Conservation (phyloP, 2,888 invertebrate species). For the Drosophila multiciliata region DNA sequence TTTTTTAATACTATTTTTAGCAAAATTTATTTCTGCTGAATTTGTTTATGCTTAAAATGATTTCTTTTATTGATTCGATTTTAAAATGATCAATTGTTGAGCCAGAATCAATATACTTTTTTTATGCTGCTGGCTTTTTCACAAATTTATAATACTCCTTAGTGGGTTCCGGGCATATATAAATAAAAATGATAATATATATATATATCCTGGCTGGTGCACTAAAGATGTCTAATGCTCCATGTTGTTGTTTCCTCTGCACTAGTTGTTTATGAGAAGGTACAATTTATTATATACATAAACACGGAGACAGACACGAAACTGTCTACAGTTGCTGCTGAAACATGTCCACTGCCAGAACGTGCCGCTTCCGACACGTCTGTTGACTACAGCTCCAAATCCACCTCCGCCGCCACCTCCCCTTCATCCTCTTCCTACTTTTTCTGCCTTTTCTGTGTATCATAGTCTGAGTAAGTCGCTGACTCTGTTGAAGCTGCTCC, state of each 20-base stretch:
- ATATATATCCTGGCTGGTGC: slow-evolving; percentile 27
- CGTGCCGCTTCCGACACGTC: slow-evolving; percentile 63
- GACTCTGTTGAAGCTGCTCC: slow-evolving; percentile 6
- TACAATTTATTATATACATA: slow-evolving; percentile 63
- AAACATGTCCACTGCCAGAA: slow-evolving; percentile 58
- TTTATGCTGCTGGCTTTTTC: background rate
- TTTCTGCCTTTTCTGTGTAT: background rate
- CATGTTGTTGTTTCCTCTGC: slow-evolving; percentile 32
- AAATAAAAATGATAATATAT: slow-evolving; percentile 14
- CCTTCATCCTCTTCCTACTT: background rate
- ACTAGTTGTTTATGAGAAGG: slow-evolving; percentile 62
- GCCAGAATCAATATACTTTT: background rate
- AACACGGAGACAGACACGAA: slow-evolving; percentile 18
- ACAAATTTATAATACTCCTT: background rate
- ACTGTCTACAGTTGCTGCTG: slow-evolving; percentile 46
- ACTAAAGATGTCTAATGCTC: slow-evolving; percentile 58
- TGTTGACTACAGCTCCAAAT: slow-evolving; percentile 12
- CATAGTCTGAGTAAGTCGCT: slow-evolving; percentile 11
- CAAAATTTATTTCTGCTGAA: background rate
- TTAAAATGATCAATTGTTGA: background rate
- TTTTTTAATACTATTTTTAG: background rate
- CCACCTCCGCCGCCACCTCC: background rate
- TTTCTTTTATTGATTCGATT: background rate
- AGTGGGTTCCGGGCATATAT: background rate
- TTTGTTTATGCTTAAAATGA: background rate